These are phyloP conservation scores for Watsonalla binaria DNA, from an alignment of 2,888 invertebrate species.

Conservation along the genomic window DNA sequence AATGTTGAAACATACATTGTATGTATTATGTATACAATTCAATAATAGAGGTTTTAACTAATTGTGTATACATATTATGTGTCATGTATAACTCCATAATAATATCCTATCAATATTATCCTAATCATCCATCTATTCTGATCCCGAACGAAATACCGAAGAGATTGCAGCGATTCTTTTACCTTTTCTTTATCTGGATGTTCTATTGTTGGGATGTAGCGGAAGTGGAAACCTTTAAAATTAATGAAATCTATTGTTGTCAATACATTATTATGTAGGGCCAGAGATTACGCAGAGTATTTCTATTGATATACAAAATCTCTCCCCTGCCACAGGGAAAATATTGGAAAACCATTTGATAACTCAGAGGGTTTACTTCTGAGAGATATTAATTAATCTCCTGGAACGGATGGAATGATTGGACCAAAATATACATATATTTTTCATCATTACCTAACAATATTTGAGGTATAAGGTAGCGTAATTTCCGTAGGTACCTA, in stretches of 20 bases:
- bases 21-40: no score
- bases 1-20: no score
- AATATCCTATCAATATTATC: slow-evolving; percentile 11
- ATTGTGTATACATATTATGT: background rate
- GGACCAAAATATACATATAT: no score
- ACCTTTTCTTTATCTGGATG: slow-evolving; percentile 31
- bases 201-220: slow-evolving; percentile 36
- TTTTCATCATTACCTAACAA: no score
- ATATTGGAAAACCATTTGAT: background rate
- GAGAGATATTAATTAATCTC: no score
- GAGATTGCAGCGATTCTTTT: slow-evolving; percentile 35
- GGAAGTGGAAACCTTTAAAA: slow-evolving; percentile 26
- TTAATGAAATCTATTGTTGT: slow-evolving; percentile 17
- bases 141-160: slow-evolving; percentile 21
- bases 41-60: background rate
- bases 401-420: no score
- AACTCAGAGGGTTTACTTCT: background rate
- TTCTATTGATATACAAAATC: background rate
- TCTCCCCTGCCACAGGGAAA: background rate
- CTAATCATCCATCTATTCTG: slow-evolving; percentile 21
- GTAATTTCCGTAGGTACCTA: background rate
- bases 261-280: background rate
- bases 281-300: no score
- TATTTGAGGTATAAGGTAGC: background rate
- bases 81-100: background rate